Evolutionary conservation across 2,888 invertebrate species (phyloP).

Genomic region (Biston stratarius): DNA sequence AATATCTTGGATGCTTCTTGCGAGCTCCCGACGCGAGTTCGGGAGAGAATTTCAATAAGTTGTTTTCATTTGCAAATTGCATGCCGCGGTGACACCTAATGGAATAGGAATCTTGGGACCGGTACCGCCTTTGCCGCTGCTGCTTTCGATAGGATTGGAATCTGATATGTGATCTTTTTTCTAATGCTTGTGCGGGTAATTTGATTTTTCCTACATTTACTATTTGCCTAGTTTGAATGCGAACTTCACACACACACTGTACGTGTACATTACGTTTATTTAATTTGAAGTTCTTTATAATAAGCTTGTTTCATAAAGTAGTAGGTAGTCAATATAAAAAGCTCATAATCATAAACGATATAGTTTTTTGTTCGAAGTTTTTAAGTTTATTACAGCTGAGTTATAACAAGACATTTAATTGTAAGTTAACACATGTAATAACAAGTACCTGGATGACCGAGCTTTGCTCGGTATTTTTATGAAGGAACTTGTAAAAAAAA

Average conservation of each 20-base stretch:
- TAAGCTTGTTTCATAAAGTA: too few species aligned
- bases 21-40: slow-evolving; percentile 61
- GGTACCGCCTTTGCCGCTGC: slow-evolving; percentile 49
- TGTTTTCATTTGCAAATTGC: slow-evolving; percentile 86
- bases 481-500: too few species aligned
- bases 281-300: neutral
- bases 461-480: too few species aligned
- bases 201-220: slow-evolving; percentile 14
- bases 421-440: too few species aligned
- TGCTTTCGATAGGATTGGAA: slow-evolving; percentile 38
- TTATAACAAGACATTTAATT: too few species aligned
- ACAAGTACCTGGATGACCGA: too few species aligned
- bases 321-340: too few species aligned
- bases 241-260: too few species aligned
- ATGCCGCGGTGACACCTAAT: slow-evolving; percentile 82
- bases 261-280: neutral
- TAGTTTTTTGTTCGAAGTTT: too few species aligned
- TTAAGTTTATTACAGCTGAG: too few species aligned
- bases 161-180: slow-evolving; percentile 30
- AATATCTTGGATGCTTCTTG: slow-evolving; percentile 65
- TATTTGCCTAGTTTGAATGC: slow-evolving; percentile 13
- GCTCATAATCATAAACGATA: too few species aligned
- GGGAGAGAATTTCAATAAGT: slow-evolving; percentile 85
- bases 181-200: slow-evolving; percentile 17
- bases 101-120: slow-evolving; percentile 78